These are phyloP conservation scores for Leptopilina drosophilae DNA, from an alignment of 2,888 invertebrate species.

Conservation along the genomic window DNA sequence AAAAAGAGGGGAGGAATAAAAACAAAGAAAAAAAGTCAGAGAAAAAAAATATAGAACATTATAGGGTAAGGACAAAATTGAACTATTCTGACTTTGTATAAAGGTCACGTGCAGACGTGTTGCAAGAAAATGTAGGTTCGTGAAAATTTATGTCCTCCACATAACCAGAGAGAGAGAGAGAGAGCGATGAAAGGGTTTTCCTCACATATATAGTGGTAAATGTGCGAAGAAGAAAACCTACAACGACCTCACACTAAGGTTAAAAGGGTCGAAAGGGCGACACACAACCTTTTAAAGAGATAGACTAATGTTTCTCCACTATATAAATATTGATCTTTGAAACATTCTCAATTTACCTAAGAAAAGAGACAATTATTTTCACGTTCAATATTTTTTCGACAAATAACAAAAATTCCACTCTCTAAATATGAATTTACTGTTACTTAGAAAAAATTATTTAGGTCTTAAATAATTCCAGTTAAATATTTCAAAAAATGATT, in stretches of 20 bases:
- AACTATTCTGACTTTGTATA: background rate
- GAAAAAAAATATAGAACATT: background rate
- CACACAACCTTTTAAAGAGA: conserved; percentile 26
- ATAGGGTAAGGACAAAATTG: background rate
- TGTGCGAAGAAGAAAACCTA: background rate
- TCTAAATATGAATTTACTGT: no score
- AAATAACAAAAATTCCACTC: background rate
- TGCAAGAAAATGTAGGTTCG: conserved; percentile 12
- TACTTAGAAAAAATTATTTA: no score
- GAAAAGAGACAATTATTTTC: background rate
- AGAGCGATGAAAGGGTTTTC: conserved; percentile 21
- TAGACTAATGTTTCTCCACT: background rate
- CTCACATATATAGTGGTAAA: background rate
- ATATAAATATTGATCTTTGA: background rate
- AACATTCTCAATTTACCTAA: conserved; percentile 2
- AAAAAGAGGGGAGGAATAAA: background rate
- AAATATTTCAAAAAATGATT: no score
- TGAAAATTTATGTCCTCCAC: conserved; percentile 17
- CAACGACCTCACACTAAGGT: background rate
- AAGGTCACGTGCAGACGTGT: conserved; percentile 25
- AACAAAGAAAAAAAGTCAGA: no score
- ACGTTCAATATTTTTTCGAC: background rate
- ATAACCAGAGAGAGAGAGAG: background rate
- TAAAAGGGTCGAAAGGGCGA: background rate
- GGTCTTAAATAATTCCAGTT: no score